Evolutionary conservation across 2,888 invertebrate species (phyloP), one percentile per base, ranked within the genome.

Genomic region (Mythimna impura): DNA sequence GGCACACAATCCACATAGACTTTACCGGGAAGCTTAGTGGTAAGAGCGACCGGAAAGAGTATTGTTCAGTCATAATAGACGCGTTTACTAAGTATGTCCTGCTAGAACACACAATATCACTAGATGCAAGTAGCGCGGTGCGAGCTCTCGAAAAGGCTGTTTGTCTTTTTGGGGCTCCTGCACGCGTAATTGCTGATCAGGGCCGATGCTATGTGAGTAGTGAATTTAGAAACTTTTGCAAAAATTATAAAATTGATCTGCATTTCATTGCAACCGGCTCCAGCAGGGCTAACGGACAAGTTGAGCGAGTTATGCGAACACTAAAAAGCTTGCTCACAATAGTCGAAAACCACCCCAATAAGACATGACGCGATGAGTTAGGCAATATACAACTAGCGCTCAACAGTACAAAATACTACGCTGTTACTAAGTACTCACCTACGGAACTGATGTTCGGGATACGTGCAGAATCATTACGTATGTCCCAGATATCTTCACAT

Each of bases 231-330:
- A 36, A 36, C 36, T 36, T 8, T 36, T 36, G 36, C 36, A 36
- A 36, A 36, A 36, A 36, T 36, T 36, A 36, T 8, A 36, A 36
- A 36, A 9, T 87, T 9, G 66, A 83, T 0, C 68, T 87, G 0
- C 86, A 87, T 22, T 55, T 85, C 7, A 86, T 88, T 0, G 87
- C 88, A 0, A 86, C 85, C 0, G 87, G 87, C 2, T 66, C 83
- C 20, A 20, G 12, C 9, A 73, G 73, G 17, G 73, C 67, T 5
- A 68, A 73, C 50, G 72, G 72, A 2, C 72, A 72, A 20, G 72
- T 72, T 2, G 72, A 72, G 10, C 40, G 72, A 2, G 72, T 72
- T 0, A 72, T 72, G 73, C 67, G 67, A 2, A 73, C 72, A 0
- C 7, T 73, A 2, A 73, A 68, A 30, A 43, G 40, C 3, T 7